A percentile compares a stretch with the other conserved stretches of the same genome.
These are phyloP conservation scores for Percina caprodes DNA, from an alignment of 2,113 vertebrate species.

Conservation along the genomic window DNA sequence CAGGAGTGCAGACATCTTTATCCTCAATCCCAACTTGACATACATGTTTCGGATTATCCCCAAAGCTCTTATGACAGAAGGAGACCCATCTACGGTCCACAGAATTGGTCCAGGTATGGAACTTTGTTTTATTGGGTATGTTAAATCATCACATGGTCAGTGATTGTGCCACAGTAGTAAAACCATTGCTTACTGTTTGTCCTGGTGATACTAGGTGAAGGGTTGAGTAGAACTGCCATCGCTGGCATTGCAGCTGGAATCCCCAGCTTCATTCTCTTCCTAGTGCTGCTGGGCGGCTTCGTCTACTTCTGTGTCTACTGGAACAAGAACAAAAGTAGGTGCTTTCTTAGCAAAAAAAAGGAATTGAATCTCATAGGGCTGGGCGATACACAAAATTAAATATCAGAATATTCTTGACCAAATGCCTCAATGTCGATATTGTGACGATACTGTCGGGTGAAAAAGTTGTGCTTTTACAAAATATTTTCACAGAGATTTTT, in stretches of 20 bases:
- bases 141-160: not conserved
- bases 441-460: no score
- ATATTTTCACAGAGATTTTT: no score
- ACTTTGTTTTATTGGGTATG: not conserved
- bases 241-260: constrained; percentile 82
- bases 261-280: constrained; percentile 76
- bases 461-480: no score
- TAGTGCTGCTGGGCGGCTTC: constrained; percentile 63
- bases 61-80: constrained; percentile 59
- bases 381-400: no score
- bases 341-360: not conserved
- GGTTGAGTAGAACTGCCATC: constrained; percentile 75
- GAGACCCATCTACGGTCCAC: constrained; percentile 53
- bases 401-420: no score
- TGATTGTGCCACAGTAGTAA: not conserved
- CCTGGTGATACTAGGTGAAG: constrained; percentile 40
- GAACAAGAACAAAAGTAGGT: constrained; percentile 65
- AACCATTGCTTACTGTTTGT: not conserved
- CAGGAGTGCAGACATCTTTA: constrained; percentile 60
- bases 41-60: constrained; percentile 79
- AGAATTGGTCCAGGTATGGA: constrained; percentile 70
- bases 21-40: constrained; percentile 67
- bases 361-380: not conserved
- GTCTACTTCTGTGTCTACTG: constrained; percentile 60
- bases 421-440: no score